Percentiles rank a stretch among this genome's conserved stretches.
These are phyloP conservation scores for Lutra lutra DNA, from an alignment of 2,797 vertebrate species.

Conservation along the genomic window DNA sequence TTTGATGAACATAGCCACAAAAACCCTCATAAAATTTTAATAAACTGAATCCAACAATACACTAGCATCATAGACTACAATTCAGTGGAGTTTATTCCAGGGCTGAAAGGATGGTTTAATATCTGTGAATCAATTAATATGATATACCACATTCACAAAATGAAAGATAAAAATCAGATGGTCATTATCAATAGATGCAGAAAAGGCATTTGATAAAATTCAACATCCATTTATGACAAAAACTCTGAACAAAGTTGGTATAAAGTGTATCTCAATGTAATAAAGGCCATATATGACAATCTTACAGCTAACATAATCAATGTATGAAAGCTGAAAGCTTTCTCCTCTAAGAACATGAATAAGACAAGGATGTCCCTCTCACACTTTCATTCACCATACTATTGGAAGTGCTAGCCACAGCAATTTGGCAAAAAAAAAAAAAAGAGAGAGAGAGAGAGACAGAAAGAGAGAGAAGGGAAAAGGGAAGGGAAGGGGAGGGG, in stretches of 20 bases:
- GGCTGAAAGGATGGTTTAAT: neutral
- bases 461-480: neutral
- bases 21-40: neutral
- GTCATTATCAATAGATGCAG: neutral
- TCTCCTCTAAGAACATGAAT: neutral
- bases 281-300: neutral
- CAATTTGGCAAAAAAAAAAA: neutral
- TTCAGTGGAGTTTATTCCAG: neutral
- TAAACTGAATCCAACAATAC: neutral
- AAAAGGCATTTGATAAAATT: neutral
- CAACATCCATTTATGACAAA: neutral
- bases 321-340: neutral
- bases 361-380: neutral
- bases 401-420: neutral
- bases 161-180: neutral
- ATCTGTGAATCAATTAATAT: neutral
- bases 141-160: neutral
- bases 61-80: neutral
- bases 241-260: neutral
- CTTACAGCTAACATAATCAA: neutral
- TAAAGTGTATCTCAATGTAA: neutral
- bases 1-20: neutral
- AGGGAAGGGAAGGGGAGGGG: no score
- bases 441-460: neutral
- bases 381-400: neutral